A percentile compares a stretch with the other conserved stretches of the same genome.
phyloP scores from a whole-genome alignment of 2,113 vertebrate species.

The Gorsachius goisagi region DNA sequence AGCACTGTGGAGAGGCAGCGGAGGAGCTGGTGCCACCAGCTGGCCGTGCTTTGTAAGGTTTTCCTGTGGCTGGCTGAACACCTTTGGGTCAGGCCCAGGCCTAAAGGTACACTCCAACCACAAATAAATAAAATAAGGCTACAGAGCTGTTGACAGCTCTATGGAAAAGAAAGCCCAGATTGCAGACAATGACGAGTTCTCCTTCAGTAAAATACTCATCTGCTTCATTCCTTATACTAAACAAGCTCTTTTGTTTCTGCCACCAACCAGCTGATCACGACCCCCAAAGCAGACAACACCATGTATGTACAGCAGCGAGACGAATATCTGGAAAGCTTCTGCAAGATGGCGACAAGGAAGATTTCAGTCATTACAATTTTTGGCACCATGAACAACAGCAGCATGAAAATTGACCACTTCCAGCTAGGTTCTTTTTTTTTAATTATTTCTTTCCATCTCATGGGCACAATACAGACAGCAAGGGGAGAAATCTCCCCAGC shows the following conservation, averaged over 20 bases:
- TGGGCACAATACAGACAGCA: not conserved
- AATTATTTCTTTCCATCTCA: not conserved
- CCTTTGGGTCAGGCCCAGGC: not conserved
- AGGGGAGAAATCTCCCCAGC: not conserved
- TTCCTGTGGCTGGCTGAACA: not conserved
- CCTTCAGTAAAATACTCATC: not conserved
- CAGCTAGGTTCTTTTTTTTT: conserved; percentile 85
- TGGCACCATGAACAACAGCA: conserved; percentile 90
- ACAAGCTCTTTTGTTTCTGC: conserved; percentile 42
- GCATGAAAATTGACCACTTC: conserved; percentile 99
- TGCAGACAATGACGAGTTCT: not conserved
- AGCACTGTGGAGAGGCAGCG: not conserved
- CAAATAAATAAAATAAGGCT: not conserved
- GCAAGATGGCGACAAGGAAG: conserved; percentile 97
- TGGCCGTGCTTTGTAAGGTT: not conserved
- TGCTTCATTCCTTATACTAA: conserved; percentile 16
- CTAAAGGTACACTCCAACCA: not conserved
- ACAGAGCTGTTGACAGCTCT: not conserved
- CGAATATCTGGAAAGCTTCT: conserved; percentile 95
- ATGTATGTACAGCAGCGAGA: conserved; percentile 96
- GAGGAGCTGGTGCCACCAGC: not conserved
- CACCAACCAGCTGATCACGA: conserved; percentile 86
- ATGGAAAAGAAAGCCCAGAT: not conserved
- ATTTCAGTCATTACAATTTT: conserved; percentile 95
- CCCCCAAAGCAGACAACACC: conserved; percentile 84